Evolutionary conservation across 2,888 invertebrate species (phyloP).

Genomic region (Hanleya hanleyi): DNA sequence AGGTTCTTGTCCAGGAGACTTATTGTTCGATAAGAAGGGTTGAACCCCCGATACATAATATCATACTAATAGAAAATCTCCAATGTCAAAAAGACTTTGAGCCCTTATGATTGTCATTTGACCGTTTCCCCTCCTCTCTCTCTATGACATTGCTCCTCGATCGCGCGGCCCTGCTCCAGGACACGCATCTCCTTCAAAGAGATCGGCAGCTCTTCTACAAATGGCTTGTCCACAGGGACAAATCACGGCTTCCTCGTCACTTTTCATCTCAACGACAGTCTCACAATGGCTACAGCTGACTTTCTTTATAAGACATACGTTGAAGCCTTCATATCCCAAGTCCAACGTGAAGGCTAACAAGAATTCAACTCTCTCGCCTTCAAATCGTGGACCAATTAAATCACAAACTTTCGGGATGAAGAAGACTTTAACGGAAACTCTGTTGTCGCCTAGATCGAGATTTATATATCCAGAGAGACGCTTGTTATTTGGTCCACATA

Average conservation of each 20-base stretch:
- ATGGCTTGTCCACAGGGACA: too few species aligned
- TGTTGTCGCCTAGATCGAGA: constrained; percentile 20
- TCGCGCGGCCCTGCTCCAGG: too few species aligned
- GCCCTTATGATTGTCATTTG: too few species aligned
- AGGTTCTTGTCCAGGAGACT: too few species aligned
- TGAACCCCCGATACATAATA: too few species aligned
- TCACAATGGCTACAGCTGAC: constrained; percentile 27
- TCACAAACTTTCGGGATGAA: constrained; percentile 29
- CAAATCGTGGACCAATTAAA: constrained; percentile 27
- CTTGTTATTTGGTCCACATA: constrained; percentile 15
- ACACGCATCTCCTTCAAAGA: too few species aligned
- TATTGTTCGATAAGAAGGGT: too few species aligned
- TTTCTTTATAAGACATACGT: constrained; percentile 27
- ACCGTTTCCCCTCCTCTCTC: too few species aligned
- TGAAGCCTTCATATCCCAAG: constrained; percentile 34
- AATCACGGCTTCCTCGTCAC: not conserved
- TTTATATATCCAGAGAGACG: constrained; percentile 19
- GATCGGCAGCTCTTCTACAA: too few species aligned
- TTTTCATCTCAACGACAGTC: constrained; percentile 27
- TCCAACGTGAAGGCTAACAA: constrained; percentile 33
- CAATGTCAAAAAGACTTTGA: too few species aligned
- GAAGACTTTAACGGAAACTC: constrained; percentile 21
- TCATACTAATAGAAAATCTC: too few species aligned
- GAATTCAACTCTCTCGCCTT: constrained; percentile 31
- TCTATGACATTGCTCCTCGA: too few species aligned